phyloP scores from a whole-genome alignment of 2,888 invertebrate species.

The Brassicogethes aeneus region DNA sequence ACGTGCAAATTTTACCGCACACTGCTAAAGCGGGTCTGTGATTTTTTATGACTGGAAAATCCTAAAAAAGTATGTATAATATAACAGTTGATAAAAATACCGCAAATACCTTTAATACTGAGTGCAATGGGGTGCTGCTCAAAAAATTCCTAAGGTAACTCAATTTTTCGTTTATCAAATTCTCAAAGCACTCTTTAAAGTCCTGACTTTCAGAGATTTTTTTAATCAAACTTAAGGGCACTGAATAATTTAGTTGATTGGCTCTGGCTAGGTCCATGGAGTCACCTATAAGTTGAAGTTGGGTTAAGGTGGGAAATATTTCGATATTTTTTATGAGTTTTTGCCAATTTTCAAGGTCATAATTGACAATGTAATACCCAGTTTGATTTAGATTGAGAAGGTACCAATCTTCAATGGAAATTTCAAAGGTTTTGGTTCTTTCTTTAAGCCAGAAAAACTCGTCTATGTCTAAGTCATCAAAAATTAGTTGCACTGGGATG shows the following conservation, averaged over 20 bases:
- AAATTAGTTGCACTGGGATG: not conserved
- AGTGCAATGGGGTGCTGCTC: too few relatives aligned
- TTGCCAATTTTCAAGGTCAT: slow-evolving; percentile 54
- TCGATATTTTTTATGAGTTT: slow-evolving; percentile 45
- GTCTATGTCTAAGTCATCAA: not conserved
- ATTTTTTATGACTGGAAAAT: not conserved
- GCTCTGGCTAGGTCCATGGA: slow-evolving; percentile 50
- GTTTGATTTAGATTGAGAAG: slow-evolving; percentile 28
- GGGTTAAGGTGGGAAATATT: slow-evolving; percentile 48
- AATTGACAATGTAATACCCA: slow-evolving; percentile 58
- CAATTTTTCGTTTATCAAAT: slow-evolving; percentile 48
- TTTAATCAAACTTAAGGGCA: slow-evolving; percentile 46
- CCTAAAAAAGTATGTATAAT: not conserved
- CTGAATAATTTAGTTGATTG: slow-evolving; percentile 48
- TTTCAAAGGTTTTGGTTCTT: not conserved
- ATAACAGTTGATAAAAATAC: too few relatives aligned
- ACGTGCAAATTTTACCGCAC: too few relatives aligned
- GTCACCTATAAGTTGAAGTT: slow-evolving; percentile 66
- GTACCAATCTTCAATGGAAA: not conserved
- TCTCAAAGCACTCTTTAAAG: slow-evolving; percentile 46
- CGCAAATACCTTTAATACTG: too few relatives aligned
- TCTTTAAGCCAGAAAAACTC: not conserved
- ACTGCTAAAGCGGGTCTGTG: too few relatives aligned
- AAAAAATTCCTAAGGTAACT: slow-evolving; percentile 50
- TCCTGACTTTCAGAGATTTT: slow-evolving; percentile 43